phyloP scores from a whole-genome alignment of 2,888 invertebrate species.

The Melinopterus prodromus region DNA sequence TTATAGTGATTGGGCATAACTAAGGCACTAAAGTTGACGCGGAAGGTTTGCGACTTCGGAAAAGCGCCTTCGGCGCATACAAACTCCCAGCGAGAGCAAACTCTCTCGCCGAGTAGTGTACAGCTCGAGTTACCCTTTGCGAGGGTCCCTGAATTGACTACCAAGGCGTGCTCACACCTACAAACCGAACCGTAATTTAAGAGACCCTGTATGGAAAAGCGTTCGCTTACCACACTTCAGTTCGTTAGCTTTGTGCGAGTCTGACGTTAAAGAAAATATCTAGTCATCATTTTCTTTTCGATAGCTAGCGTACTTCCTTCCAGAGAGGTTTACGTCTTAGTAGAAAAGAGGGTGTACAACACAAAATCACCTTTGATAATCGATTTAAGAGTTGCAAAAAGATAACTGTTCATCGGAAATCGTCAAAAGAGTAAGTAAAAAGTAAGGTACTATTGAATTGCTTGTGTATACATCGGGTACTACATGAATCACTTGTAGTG shows the following conservation, averaged over 20 bases:
- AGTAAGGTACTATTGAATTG: too few relatives aligned
- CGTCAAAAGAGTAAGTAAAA: too few relatives aligned
- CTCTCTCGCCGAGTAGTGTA: not conserved
- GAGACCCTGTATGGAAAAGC: not conserved
- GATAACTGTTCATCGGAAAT: too few relatives aligned
- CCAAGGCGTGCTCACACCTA: not conserved
- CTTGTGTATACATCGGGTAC: too few relatives aligned
- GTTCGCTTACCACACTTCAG: not conserved
- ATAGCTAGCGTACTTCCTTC: too few relatives aligned
- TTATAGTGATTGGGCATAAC: slow-evolving; percentile 4
- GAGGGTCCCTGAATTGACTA: not conserved
- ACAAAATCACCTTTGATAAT: too few relatives aligned
- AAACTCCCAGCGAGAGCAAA: not conserved
- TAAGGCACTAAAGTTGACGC: not conserved
- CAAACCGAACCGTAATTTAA: not conserved
- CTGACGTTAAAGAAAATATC: too few relatives aligned
- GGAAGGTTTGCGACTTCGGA: not conserved
- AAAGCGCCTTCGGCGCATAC: not conserved
- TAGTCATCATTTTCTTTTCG: too few relatives aligned
- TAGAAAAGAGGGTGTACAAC: too few relatives aligned
- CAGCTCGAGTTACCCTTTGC: not conserved
- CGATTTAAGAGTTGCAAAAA: too few relatives aligned
- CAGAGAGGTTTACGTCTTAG: too few relatives aligned
- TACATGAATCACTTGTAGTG: too few relatives aligned
- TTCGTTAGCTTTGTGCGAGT: not conserved